A percentile compares a stretch with the other conserved stretches of the same genome.
Conservation (phyloP, 23 tunicate species). For the Phallusia fumigata region DNA sequence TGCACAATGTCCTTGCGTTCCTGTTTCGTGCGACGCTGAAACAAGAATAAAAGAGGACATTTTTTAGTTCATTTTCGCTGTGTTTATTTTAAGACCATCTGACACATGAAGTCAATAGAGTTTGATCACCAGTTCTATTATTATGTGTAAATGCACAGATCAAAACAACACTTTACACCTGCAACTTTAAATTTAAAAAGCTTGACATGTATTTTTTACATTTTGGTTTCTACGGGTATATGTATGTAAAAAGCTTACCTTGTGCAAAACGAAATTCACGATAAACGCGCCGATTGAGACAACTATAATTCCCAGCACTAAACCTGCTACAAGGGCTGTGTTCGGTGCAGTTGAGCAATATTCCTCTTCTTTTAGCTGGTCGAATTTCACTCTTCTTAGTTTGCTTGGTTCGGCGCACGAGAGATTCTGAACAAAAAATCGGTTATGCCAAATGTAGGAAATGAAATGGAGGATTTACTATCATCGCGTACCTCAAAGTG, state of each 20-base stretch:
- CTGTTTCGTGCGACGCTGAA: constrained; percentile 62
- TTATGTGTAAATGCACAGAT: no score
- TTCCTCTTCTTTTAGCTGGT: constrained; percentile 27
- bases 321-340: constrained; percentile 33
- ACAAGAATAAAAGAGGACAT: not conserved
- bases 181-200: no score
- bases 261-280: constrained; percentile 29
- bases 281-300: constrained; percentile 15
- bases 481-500: constrained; percentile 43
- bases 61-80: no score
- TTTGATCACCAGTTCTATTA: no score
- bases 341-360: constrained; percentile 31
- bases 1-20: constrained; percentile 66
- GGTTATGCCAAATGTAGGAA: not conserved
- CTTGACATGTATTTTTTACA: no score
- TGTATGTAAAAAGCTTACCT: no score
- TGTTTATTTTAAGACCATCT: no score
- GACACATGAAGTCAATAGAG: no score
- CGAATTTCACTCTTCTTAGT: not conserved
- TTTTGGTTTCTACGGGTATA: no score
- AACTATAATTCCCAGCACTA: constrained; percentile 37
- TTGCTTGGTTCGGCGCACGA: constrained; percentile 33
- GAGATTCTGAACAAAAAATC: not conserved
- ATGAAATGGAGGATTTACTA: not conserved
- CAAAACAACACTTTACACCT: no score